Evolutionary conservation across 2,113 vertebrate genomes (phyloP).

Genomic region (Austrofundulus limnaeus): DNA sequence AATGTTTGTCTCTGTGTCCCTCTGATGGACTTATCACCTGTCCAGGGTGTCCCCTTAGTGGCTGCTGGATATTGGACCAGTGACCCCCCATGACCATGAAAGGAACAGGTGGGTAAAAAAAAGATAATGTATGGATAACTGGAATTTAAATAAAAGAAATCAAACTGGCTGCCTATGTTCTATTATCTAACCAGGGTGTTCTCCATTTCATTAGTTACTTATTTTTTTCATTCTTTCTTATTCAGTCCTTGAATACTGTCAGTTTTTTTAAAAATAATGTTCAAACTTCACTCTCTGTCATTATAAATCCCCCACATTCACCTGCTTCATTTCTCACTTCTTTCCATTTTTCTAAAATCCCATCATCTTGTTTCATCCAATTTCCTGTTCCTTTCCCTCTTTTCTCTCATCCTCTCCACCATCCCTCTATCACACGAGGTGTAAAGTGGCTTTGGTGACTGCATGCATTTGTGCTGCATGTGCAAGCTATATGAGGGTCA

Average conservation of each 20-base stretch:
- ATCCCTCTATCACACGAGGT: conserved; percentile 57
- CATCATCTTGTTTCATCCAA: conserved; percentile 48
- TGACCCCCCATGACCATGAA: too few species aligned
- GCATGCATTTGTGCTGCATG: conserved; percentile 51
- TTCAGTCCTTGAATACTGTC: conserved; percentile 17
- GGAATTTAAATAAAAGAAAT: too few species aligned
- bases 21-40: too few species aligned
- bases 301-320: conserved; percentile 38
- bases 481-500: conserved; percentile 77
- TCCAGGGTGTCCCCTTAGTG: too few species aligned
- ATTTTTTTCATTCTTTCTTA: neutral
- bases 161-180: neutral
- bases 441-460: conserved; percentile 70
- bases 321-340: conserved; percentile 3
- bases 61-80: too few species aligned
- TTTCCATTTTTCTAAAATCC: conserved; percentile 35
- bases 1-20: too few species aligned
- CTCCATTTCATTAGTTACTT: neutral
- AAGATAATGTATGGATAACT: too few species aligned
- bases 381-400: conserved; percentile 33
- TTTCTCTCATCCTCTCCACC: conserved; percentile 41
- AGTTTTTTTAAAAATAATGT: conserved; percentile 10
- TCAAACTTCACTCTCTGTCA: conserved; percentile 9
- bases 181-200: neutral
- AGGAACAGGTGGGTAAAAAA: too few species aligned